These are phyloP conservation scores for Fukomys damarensis DNA, from an alignment of 2,113 vertebrate species.

Conservation along the genomic window DNA sequence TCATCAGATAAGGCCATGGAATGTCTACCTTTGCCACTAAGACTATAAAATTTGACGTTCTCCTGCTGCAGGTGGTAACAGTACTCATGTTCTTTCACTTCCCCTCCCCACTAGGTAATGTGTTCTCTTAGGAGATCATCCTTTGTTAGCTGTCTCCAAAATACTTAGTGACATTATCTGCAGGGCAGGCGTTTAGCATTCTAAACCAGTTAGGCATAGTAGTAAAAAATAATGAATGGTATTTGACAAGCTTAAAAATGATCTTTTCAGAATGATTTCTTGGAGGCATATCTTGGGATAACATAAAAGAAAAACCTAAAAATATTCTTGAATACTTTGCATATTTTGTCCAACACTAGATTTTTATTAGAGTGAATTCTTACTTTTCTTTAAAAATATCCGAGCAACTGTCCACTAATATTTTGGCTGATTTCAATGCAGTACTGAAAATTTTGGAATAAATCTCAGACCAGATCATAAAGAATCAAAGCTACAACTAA, in stretches of 20 bases:
- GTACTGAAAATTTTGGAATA: background rate
- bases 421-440: slow-evolving; percentile 2
- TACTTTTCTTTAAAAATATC: slow-evolving; percentile 23
- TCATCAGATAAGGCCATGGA: background rate
- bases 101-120: slow-evolving; percentile 79
- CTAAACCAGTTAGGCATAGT: slow-evolving; percentile 54
- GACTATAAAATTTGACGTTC: slow-evolving; percentile 68
- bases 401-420: background rate
- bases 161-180: slow-evolving; percentile 79
- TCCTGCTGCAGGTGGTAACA: slow-evolving; percentile 69
- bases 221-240: slow-evolving; percentile 51
- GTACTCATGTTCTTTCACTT: slow-evolving; percentile 80
- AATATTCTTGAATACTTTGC: slow-evolving; percentile 55
- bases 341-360: slow-evolving; percentile 10
- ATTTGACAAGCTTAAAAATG: slow-evolving; percentile 62
- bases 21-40: background rate
- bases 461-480: background rate
- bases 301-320: slow-evolving; percentile 54
- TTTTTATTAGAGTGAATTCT: slow-evolving; percentile 31
- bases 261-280: slow-evolving; percentile 53
- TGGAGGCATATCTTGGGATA: slow-evolving; percentile 53
- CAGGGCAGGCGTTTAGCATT: slow-evolving; percentile 76
- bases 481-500: background rate
- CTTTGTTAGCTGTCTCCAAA: slow-evolving; percentile 80
- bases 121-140: slow-evolving; percentile 73